Percentiles rank a stretch among this genome's conserved stretches.
Conservation (phyloP, 2,113 vertebrate species). For the Neotragus moschatus region DNA sequence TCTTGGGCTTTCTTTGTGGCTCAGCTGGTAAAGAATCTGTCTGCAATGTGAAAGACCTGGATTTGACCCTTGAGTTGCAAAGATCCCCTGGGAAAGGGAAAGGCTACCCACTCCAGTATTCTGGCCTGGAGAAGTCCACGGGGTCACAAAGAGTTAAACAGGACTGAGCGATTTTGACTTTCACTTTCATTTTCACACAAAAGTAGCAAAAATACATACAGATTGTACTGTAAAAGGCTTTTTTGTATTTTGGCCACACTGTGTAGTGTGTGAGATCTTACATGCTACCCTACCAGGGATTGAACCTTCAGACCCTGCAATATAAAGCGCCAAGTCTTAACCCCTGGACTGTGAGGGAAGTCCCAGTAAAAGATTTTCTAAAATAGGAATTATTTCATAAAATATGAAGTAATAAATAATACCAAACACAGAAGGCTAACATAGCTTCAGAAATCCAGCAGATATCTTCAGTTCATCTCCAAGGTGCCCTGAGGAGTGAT, state of each 20-base stretch:
- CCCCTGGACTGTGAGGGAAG: background rate
- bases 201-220: background rate
- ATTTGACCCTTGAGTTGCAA: background rate
- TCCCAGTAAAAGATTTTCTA: background rate
- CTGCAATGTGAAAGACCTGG: background rate
- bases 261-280: background rate
- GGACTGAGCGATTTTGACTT: background rate
- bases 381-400: background rate
- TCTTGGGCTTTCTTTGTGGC: background rate
- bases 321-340: fast-evolving
- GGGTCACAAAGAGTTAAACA: background rate
- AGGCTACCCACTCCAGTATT: background rate
- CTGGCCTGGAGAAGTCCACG: background rate
- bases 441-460: background rate
- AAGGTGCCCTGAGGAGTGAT: background rate
- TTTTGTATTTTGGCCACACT: background rate
- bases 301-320: background rate
- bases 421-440: background rate
- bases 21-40: background rate
- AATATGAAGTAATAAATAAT: background rate
- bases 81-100: background rate
- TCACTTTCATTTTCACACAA: background rate
- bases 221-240: background rate
- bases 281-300: background rate
- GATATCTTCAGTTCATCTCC: background rate